A percentile compares a stretch with the other conserved stretches of the same genome.
Conservation (phyloP, 2,797 vertebrate genomes). For the Neomorphus geoffroyi region DNA sequence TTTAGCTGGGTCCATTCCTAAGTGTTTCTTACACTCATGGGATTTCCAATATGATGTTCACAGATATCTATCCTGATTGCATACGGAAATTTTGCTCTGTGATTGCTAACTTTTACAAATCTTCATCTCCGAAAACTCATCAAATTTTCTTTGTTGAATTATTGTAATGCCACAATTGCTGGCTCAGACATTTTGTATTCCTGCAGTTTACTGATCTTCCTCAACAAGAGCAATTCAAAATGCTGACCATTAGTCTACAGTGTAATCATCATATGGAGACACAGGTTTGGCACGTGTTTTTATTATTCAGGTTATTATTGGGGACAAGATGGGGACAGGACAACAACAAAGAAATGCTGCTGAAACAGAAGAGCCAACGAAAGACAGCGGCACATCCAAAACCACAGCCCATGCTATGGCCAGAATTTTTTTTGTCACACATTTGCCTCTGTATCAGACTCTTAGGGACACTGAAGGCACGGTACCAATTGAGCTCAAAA, state of each 20-base stretch:
- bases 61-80: rapidly evolving
- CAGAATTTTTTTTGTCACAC: background rate
- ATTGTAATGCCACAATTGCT: background rate
- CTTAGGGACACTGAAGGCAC: background rate
- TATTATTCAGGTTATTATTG: background rate
- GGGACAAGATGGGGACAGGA: rapidly evolving
- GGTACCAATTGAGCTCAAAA: background rate
- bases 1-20: background rate
- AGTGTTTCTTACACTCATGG: background rate
- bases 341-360: background rate
- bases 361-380: background rate
- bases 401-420: too few relatives aligned
- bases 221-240: background rate
- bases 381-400: background rate
- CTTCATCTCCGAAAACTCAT: background rate
- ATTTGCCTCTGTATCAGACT: background rate
- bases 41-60: background rate
- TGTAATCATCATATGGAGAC: rapidly evolving
- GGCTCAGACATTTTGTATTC: background rate
- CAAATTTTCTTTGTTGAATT: background rate
- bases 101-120: background rate
- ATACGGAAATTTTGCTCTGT: background rate
- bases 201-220: background rate
- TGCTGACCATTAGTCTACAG: too few relatives aligned
- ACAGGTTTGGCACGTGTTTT: rapidly evolving